Percentiles rank a stretch among this genome's conserved stretches.
Evolutionary conservation across 1,140 invertebrate species (phyloP).

Genomic region (Lysiphlebus fabarum): DNA sequence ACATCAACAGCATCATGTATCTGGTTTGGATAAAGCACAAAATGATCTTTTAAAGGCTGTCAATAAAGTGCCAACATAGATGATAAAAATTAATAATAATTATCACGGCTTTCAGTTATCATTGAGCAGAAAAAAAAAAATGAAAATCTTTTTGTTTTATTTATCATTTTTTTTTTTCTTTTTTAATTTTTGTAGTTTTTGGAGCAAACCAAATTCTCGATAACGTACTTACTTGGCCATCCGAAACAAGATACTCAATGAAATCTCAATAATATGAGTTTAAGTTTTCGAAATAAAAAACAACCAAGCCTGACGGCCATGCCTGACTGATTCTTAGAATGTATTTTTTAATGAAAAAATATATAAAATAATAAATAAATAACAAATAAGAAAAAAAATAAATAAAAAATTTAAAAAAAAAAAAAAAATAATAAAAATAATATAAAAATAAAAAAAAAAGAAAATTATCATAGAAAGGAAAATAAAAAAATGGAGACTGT

Average conservation of each 20-base stretch:
- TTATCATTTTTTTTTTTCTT: background rate
- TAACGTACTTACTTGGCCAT: slow-evolving; percentile 44
- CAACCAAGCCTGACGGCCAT: slow-evolving; percentile 26
- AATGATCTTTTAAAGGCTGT: slow-evolving; percentile 64
- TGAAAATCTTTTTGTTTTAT: background rate
- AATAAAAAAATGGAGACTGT: background rate
- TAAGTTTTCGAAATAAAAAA: slow-evolving; percentile 16
- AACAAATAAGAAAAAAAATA: slow-evolving; percentile 4
- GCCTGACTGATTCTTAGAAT: slow-evolving; percentile 46
- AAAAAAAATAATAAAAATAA: slow-evolving; percentile 5
- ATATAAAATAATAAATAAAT: slow-evolving; percentile 6
- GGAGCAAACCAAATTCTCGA: slow-evolving; percentile 33
- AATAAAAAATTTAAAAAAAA: slow-evolving; percentile 16
- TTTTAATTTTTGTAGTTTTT: slow-evolving; percentile 2
- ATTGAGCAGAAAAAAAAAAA: background rate
- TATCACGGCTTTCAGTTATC: slow-evolving; percentile 5
- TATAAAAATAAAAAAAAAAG: background rate
- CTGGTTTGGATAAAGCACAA: slow-evolving; percentile 63
- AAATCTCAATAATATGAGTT: too few species aligned
- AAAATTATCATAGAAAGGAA: slow-evolving; percentile 2
- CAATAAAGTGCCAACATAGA: slow-evolving; percentile 66
- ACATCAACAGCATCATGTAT: slow-evolving; percentile 63
- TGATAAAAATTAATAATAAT: slow-evolving; percentile 37
- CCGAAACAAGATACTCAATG: slow-evolving; percentile 3
- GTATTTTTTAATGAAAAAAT: slow-evolving; percentile 36